Base-by-base conservation (phyloP, 2,113 vertebrate species). In the Euleptes europaea region DNA sequence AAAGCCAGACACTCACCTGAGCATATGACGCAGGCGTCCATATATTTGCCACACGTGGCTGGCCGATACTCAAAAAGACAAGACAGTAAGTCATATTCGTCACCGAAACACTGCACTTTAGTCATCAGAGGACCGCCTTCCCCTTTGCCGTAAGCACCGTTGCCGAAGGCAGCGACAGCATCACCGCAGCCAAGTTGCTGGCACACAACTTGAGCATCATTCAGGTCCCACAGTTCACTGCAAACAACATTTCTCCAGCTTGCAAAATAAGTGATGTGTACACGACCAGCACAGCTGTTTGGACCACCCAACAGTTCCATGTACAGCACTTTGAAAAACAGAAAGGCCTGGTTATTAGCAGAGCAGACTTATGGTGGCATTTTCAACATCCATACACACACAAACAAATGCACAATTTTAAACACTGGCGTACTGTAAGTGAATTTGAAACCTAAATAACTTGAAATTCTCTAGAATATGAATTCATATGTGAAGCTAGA, bases 201-300 rank as follows among this genome's bases (percentile, higher is more conserved):
- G 42, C 82, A 51, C 19, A 84, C 60, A 38, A 84, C 60, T 6
- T 84, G 11, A 12, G 72, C 82, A 7, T 84, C 72, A 3, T 7
- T 74, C 33, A 84, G 47, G 72, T 84, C 72, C 72, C 82, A 84
- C 3, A 15, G 42, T 51, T 76, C 72, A 84, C 82, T 38, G 60
- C 82, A 84, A 76, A 84, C 60, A 5, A 31, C 57, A 31, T 9
- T 31, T 49, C 72, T 65, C 71, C 82, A 84, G n/a, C 42, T 84
- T 47, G 13, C 60, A 76, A 84, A 84, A n/a, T 21, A 84, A 40
- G 23, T 76, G n/a, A 84, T 11, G 35, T 84, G 9, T 12, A 84
- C 21, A 49, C 42, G 72, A 38, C 42, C 82, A 84, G 72, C 82
- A 76, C 60, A 84, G 4, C 0, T 2, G n/a, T 84, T 51, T 49